Evolutionary conservation across 2,888 invertebrate genomes (phyloP).

Genomic region (Drosophila setosimentum): DNA sequence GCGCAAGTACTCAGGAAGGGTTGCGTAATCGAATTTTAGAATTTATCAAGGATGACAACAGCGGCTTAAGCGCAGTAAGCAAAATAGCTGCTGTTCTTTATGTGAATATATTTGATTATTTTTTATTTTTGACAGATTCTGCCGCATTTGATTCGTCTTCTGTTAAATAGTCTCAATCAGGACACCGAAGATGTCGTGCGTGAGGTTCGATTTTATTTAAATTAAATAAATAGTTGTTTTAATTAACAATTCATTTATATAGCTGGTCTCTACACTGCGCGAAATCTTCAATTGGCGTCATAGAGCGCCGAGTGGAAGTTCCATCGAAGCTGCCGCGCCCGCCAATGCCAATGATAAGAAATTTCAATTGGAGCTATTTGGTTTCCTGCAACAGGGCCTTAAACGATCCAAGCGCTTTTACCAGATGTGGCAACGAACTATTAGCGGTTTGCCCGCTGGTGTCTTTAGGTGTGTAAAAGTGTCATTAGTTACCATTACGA

Average conservation of each 20-base stretch:
- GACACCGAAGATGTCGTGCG: constrained; percentile 78
- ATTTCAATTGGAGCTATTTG: constrained; percentile 81
- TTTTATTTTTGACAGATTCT: constrained; percentile 50
- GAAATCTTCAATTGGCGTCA: constrained; percentile 75
- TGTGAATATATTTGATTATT: not conserved
- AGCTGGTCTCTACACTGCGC: constrained; percentile 81
- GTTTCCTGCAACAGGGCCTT: constrained; percentile 78
- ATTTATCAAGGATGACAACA: constrained; percentile 77
- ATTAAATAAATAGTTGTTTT: not conserved
- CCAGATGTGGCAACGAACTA: constrained; percentile 82
- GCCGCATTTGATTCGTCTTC: constrained; percentile 79
- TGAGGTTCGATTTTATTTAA: constrained; percentile 60
- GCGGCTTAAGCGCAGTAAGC: constrained; percentile 70
- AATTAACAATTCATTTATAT: constrained; percentile 14
- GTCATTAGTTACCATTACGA: not conserved
- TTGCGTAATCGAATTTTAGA: constrained; percentile 77
- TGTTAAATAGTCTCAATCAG: constrained; percentile 79
- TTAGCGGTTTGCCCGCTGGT: constrained; percentile 59
- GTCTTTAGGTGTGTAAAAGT: constrained; percentile 59
- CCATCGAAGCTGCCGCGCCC: not conserved
- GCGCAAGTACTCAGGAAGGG: constrained; percentile 70
- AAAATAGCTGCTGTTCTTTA: not conserved
- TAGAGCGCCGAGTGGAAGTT: constrained; percentile 6
- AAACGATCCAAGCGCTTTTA: constrained; percentile 83
- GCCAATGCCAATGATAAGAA: constrained; percentile 53